Base-by-base conservation (phyloP, 2,113 vertebrate species). In the Amphilophus citrinellus region DNA sequence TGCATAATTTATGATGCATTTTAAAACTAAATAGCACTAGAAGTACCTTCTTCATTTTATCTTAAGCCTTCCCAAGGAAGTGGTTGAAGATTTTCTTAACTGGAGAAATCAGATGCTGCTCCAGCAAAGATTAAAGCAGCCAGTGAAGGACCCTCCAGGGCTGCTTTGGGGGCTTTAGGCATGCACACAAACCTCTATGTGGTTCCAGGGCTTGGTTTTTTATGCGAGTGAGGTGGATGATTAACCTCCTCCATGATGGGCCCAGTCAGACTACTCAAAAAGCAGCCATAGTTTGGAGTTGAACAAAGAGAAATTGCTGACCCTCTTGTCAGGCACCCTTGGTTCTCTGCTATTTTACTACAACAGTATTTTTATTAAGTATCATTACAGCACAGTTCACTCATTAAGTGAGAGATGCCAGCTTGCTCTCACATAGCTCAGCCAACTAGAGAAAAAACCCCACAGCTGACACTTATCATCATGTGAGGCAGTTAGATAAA, bases 1-100 rank as follows among this genome's bases (percentile, higher is more conserved):
- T 22, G 76, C 18, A 56, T 18, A 68, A 79, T 83, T 79, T 56
- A 82, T 80, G 60, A 6, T 59, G 76, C 62, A 50, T 90, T 84
- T 75, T 20, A 83, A 50, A 88, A 32, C 30, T 66, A 76, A 86
- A 80, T 65, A 53, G 62, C 22, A 61, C 39, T 82, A 71, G 71
- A 83, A 77, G 65, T 18, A 79, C 24, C 58, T 68, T 78, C 47
- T 61, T 75, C 14, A 50, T 58, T 76, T 78, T 66, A 53, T 63
- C 60, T 35, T 61, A 42, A 80, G 77, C n/a, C 47, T 57, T 62
- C 56, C 10, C 3, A 37, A 57, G 39, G 18, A 65, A 13, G 65
- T 1, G 1, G 62, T 13, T 57, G 57, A 32, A 77, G 10, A 35
- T 73, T 81, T 61, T 61, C 18, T 77, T 60, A 50, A 24, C 27